These are phyloP conservation scores for Pitta sordida DNA, from an alignment of 2,113 vertebrate genomes.

Conservation along the genomic window DNA sequence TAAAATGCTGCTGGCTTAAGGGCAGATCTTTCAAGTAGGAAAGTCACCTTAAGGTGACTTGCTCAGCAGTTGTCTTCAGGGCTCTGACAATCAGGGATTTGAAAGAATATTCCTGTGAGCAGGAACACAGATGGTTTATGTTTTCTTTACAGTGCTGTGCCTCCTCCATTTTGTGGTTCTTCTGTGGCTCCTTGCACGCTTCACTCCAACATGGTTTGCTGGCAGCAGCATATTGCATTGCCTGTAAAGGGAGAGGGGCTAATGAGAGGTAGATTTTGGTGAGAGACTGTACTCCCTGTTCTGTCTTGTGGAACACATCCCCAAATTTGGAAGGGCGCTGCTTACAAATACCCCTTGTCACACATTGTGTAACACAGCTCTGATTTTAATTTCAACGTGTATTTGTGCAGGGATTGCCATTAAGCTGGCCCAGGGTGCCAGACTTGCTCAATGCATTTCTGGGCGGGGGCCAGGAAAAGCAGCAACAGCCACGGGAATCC, in stretches of 20 bases:
- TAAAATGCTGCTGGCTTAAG: neutral
- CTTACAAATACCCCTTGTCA: neutral
- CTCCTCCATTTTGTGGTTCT: neutral
- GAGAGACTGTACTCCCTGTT: neutral
- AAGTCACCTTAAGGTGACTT: neutral
- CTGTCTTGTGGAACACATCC: neutral
- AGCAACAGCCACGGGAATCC: neutral
- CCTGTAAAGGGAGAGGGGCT: neutral
- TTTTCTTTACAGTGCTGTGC: neutral
- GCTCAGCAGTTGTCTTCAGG: neutral
- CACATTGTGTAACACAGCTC: accelerated
- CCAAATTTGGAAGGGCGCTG: neutral
- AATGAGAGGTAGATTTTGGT: neutral
- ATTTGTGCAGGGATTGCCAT: accelerated
- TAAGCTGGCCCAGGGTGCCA: neutral
- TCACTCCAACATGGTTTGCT: neutral
- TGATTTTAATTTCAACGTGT: accelerated
- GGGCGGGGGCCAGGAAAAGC: conserved; percentile 6
- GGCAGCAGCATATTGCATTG: neutral
- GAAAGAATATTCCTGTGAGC: neutral
- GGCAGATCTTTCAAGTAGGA: neutral
- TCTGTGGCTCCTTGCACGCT: neutral
- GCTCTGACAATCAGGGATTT: neutral
- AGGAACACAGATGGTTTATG: neutral
- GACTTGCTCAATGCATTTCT: neutral